A percentile compares a stretch with the other conserved stretches of the same genome.
phyloP scores from a whole-genome alignment of 2,888 invertebrate genomes.

The Alsophila aescularia region DNA sequence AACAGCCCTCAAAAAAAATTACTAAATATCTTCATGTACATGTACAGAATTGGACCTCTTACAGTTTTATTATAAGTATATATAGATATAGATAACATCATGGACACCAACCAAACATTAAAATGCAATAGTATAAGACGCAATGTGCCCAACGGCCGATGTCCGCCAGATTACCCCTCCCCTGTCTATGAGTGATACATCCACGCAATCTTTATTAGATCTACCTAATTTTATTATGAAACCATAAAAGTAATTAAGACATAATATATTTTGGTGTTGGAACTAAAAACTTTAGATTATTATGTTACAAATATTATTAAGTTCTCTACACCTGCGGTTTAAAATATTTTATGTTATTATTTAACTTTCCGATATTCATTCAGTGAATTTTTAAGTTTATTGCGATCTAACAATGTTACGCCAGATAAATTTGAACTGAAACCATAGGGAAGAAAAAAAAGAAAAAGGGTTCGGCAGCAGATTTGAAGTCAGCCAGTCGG shows the following conservation, averaged over 20 bases:
- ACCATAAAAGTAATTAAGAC: slow-evolving; percentile 41
- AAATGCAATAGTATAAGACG: slow-evolving; percentile 15
- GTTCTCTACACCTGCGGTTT: slow-evolving; percentile 33
- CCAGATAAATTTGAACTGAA: too few relatives aligned
- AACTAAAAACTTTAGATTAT: slow-evolving; percentile 36
- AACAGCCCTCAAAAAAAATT: too few relatives aligned
- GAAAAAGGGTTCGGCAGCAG: too few relatives aligned
- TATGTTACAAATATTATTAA: slow-evolving; percentile 29
- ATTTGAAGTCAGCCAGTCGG: too few relatives aligned
- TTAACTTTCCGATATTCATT: neutral
- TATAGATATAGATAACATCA: neutral
- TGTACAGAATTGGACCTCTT: too few relatives aligned
- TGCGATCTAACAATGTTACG: neutral
- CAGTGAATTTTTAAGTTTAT: neutral
- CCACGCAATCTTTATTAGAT: slow-evolving; percentile 41
- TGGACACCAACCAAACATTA: slow-evolving; percentile 24
- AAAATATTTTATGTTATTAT: slow-evolving; percentile 5
- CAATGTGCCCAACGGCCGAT: slow-evolving; percentile 21
- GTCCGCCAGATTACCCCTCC: neutral
- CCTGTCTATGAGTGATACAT: slow-evolving; percentile 28
- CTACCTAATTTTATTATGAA: slow-evolving; percentile 39
- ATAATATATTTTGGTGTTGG: slow-evolving; percentile 38
- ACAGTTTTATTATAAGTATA: too few relatives aligned
- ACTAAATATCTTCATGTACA: too few relatives aligned
- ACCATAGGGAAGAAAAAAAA: too few relatives aligned